These are phyloP conservation scores for Morone chrysops DNA, from an alignment of 2,113 vertebrate genomes.

Conservation along the genomic window DNA sequence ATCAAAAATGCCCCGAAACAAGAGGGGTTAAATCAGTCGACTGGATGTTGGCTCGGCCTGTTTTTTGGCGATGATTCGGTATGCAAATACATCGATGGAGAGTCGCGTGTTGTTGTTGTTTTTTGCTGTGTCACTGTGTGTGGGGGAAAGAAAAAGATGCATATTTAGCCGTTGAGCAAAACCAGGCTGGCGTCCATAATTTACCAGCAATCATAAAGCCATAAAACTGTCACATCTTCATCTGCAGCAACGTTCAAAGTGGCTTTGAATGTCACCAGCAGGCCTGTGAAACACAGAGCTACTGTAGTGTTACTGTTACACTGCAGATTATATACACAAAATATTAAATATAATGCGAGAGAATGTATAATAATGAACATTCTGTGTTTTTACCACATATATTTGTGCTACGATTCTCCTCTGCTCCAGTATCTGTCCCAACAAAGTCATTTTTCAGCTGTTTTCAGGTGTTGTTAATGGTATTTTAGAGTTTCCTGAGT, in stretches of 20 bases:
- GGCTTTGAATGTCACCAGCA: neutral
- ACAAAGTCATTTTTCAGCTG: too few species aligned
- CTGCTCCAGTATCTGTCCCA: too few species aligned
- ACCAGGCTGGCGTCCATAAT: neutral
- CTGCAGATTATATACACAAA: too few species aligned
- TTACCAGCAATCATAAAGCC: neutral
- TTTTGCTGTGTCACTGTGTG: slow-evolving; percentile 2
- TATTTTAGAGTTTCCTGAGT: too few species aligned
- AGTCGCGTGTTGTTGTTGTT: neutral
- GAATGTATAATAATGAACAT: too few species aligned
- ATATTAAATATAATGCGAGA: too few species aligned
- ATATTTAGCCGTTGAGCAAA: neutral
- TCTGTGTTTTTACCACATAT: too few species aligned
- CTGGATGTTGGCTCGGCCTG: slow-evolving; percentile 53
- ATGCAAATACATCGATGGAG: slow-evolving; percentile 56
- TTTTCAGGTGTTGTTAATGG: too few species aligned
- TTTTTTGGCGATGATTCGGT: slow-evolving; percentile 42
- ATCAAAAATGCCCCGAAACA: slow-evolving; percentile 53
- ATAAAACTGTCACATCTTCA: slow-evolving; percentile 6
- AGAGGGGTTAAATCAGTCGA: slow-evolving; percentile 62
- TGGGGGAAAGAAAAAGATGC: neutral
- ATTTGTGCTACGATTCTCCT: too few species aligned
- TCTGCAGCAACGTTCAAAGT: neutral
- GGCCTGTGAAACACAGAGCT: neutral
- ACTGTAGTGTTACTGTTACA: too few species aligned